Conservation (phyloP, 2,113 vertebrate genomes). For the Saccopteryx bilineata region DNA sequence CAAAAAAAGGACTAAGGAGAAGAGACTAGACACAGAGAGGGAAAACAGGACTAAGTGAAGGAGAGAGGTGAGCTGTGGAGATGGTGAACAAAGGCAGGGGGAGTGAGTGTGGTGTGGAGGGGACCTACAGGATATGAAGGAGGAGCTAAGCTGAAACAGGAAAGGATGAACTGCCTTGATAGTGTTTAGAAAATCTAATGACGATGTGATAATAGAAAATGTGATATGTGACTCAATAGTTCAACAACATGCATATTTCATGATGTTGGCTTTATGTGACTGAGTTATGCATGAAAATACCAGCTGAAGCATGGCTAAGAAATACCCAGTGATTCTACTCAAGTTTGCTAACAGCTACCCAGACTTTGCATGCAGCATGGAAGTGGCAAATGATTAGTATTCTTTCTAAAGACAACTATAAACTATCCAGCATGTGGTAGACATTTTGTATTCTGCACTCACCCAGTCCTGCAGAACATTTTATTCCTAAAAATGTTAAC, state of each 20-base stretch:
- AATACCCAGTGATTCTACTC: slow-evolving; percentile 35
- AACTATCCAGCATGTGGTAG: not conserved
- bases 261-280: slow-evolving; percentile 39
- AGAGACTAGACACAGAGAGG: not conserved
- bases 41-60: not conserved
- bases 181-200: slow-evolving; percentile 41
- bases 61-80: not conserved
- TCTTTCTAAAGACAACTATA: not conserved
- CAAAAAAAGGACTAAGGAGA: not conserved
- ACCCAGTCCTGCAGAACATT: not conserved
- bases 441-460: slow-evolving; percentile 33
- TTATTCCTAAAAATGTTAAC: slow-evolving; percentile 11
- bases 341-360: not conserved
- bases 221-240: slow-evolving; percentile 47
- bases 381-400: slow-evolving; percentile 22
- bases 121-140: not conserved
- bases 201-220: slow-evolving; percentile 54
- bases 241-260: slow-evolving; percentile 57
- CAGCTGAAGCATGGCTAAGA: slow-evolving; percentile 16
- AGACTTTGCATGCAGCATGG: not conserved
- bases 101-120: fast-evolving
- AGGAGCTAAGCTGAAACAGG: not conserved
- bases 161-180: not conserved
- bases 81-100: too few species aligned
- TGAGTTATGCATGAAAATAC: slow-evolving; percentile 28